These are phyloP conservation scores for Charanyca ferruginea DNA, from an alignment of 2,888 invertebrate species.

Conservation along the genomic window DNA sequence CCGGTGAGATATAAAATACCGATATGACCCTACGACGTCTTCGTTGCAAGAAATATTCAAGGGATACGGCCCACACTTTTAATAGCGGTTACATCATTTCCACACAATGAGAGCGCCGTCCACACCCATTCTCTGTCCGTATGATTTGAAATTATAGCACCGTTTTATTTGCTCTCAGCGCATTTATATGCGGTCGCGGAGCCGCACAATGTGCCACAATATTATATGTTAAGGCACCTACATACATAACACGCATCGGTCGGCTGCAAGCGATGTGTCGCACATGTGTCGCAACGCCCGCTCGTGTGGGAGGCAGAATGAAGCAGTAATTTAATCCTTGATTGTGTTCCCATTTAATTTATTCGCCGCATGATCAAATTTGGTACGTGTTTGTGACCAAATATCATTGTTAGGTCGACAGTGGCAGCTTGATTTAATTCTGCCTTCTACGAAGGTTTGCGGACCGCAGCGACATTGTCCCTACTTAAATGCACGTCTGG, in stretches of 20 bases:
- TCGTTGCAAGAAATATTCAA: constrained; percentile 91
- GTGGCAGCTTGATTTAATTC: constrained; percentile 78
- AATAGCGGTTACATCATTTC: constrained; percentile 91
- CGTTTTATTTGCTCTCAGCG: constrained; percentile 90
- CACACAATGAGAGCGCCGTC: constrained; percentile 91
- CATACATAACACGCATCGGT: constrained; percentile 78
- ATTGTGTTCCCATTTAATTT: constrained; percentile 90
- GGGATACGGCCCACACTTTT: constrained; percentile 91
- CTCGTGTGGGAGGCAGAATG: constrained; percentile 88
- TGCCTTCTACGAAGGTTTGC: constrained; percentile 71
- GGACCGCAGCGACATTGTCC: constrained; percentile 67
- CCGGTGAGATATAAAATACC: constrained; percentile 89
- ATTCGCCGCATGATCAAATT: constrained; percentile 89
- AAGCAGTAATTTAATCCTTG: constrained; percentile 90
- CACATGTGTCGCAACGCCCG: constrained; percentile 83
- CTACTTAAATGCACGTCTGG: constrained; percentile 65
- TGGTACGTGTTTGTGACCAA: constrained; percentile 87
- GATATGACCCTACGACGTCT: constrained; percentile 91
- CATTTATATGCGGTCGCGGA: constrained; percentile 90
- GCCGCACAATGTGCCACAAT: constrained; percentile 88
- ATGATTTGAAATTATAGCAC: constrained; percentile 92
- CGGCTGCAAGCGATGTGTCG: constrained; percentile 80
- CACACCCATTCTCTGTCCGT: constrained; percentile 92
- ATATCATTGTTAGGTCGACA: constrained; percentile 78
- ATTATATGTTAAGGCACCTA: constrained; percentile 88